Conservation (phyloP, 2,113 vertebrate species). For the Numida meleagris region DNA sequence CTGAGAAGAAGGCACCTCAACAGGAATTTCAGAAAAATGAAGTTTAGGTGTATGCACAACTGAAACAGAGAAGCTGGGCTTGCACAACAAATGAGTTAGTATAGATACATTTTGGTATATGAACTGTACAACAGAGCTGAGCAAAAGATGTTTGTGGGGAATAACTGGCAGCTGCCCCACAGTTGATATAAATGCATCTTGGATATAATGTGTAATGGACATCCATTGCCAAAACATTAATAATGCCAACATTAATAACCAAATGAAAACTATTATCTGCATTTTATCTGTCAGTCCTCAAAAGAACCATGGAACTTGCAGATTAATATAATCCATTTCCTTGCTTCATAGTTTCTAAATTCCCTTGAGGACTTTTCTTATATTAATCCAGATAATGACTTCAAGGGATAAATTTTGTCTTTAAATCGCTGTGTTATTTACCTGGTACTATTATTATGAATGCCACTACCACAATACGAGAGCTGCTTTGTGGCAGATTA, state of each 20-base stretch:
- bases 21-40: too few species aligned
- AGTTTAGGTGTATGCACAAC: too few species aligned
- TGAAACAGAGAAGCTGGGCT: background rate
- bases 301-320: background rate
- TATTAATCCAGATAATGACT: background rate
- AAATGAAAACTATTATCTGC: background rate
- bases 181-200: background rate
- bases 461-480: background rate
- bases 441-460: background rate
- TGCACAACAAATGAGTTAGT: background rate
- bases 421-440: slow-evolving; percentile 19
- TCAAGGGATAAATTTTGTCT: slow-evolving; percentile 24
- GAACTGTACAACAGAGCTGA: background rate
- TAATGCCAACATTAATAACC: background rate
- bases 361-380: background rate
- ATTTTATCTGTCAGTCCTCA: background rate
- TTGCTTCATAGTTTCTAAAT: slow-evolving; percentile 5
- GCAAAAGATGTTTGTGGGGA: background rate
- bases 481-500: background rate
- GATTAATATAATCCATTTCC: slow-evolving; percentile 19
- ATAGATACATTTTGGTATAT: background rate
- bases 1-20: fast-evolving
- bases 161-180: background rate
- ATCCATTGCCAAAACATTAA: background rate
- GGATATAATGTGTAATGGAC: background rate